Evolutionary conservation across 2,113 vertebrate species (phyloP).

Genomic region (Melanocharis versteri): DNA sequence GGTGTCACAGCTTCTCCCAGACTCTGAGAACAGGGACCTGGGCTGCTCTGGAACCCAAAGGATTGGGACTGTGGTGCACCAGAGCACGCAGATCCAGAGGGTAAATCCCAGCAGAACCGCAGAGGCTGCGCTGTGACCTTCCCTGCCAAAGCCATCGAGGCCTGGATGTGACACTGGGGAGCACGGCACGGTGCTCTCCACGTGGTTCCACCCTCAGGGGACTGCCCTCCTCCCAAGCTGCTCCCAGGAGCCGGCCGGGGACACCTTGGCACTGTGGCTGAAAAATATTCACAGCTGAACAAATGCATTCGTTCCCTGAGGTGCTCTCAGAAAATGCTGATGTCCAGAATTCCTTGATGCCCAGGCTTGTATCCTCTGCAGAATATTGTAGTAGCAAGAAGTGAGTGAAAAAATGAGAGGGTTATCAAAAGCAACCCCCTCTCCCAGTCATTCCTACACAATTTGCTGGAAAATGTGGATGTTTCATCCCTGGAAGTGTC

Average conservation of each 20-base stretch:
- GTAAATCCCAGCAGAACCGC: background rate
- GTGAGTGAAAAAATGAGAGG: background rate
- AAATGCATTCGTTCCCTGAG: background rate
- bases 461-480: background rate
- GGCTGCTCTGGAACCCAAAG: background rate
- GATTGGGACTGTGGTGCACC: background rate
- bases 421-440: background rate
- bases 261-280: background rate
- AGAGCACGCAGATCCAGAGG: fast-evolving
- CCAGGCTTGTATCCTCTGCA: background rate
- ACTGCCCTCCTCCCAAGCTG: background rate
- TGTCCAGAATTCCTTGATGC: background rate
- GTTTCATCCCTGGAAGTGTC: background rate
- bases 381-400: background rate
- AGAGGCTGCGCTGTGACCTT: background rate
- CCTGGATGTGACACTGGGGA: background rate
- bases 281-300: background rate
- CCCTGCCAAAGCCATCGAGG: background rate
- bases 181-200: background rate
- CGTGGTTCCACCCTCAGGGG: background rate
- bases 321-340: background rate
- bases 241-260: background rate
- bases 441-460: background rate
- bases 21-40: background rate
- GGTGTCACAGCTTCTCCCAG: background rate